Conservation (phyloP, 2,113 vertebrate species). For the Odontesthes bonariensis region DNA sequence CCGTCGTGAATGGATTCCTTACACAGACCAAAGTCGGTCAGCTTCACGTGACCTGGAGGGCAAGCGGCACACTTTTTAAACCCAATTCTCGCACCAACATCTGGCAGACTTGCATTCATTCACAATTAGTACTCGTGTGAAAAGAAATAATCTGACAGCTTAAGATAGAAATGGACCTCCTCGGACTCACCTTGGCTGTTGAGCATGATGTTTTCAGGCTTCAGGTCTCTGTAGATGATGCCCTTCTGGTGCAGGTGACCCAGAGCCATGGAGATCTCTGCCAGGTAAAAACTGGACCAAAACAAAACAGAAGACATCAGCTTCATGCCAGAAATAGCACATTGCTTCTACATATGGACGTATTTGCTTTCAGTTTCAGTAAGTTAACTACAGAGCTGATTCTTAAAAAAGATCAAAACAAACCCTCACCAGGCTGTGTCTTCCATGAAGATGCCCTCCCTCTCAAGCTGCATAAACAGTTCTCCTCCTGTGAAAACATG, state of each 20-base stretch:
- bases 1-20: conserved; percentile 99
- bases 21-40: conserved; percentile 98
- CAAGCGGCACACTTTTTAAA: conserved; percentile 21
- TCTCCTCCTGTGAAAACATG: conserved; percentile 84
- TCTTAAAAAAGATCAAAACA: too few species aligned
- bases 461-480: conserved; percentile 85
- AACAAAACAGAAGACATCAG: neutral
- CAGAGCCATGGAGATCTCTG: conserved; percentile 99
- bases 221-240: conserved; percentile 99
- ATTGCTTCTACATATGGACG: too few species aligned
- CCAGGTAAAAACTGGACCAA: conserved; percentile 93
- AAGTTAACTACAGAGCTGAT: too few species aligned
- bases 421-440: conserved; percentile 96
- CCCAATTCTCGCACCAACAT: neutral
- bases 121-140: neutral
- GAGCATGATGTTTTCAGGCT: conserved; percentile 99
- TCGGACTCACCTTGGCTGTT: conserved; percentile 90
- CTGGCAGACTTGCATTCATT: neutral
- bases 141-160: neutral
- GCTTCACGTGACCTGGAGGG: conserved; percentile 92
- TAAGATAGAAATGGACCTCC: neutral
- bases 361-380: too few species aligned
- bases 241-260: conserved; percentile 99
- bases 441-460: conserved; percentile 99
- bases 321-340: neutral